Evolutionary conservation across 2,888 invertebrate genomes (phyloP), one percentile per base, ranked within the genome.

Genomic region (Diogma glabrata): DNA sequence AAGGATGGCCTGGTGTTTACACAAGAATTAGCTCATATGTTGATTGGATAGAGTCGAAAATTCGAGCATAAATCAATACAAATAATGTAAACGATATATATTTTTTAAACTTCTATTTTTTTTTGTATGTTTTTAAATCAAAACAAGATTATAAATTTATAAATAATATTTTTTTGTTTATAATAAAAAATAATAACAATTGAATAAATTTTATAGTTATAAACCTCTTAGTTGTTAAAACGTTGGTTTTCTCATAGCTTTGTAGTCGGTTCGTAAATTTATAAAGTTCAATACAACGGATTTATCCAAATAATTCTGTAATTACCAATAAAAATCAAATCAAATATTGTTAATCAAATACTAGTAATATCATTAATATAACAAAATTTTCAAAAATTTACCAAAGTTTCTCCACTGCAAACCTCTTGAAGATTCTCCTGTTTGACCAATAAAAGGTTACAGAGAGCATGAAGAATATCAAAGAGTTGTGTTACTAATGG

Each of bases 341-440:
- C n/a, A 40, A 47, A 38, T 38, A 24, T 24, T 5, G 10, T 24
- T 12, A 28, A 22, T 50, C 36, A 52, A 54, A 43, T 19, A 38
- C 22, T 28, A 17, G 19, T 3, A 26, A 3, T 4, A 7, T 36
- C 9, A n/a, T 28, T 12, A 28, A 28, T 38, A 17, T 38, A 14
- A 4, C n/a, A n/a, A n/a, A 17, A 17, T 10, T 10, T 38, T 20
- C 54, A 49, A 45, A 33, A 49, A 70, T 78, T 76, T 72, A 95
- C 94, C 79, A 95, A 73, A 50, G 92, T 91, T 67, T 94, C 95
- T 23, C 93, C 93, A 47, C 86, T 86, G 71, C 93, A 92, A 56
- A 96, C 93, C 74, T 94, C 92, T 64, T 88, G 87, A 60, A 99
- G 75, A 74, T 97, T 97, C 70, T 95, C 94, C 0, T 96, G 95